A percentile compares a stretch with the other conserved stretches of the same genome.
phyloP scores from a whole-genome alignment of 2,888 invertebrate species.

The Trissolcus brochymenae region DNA sequence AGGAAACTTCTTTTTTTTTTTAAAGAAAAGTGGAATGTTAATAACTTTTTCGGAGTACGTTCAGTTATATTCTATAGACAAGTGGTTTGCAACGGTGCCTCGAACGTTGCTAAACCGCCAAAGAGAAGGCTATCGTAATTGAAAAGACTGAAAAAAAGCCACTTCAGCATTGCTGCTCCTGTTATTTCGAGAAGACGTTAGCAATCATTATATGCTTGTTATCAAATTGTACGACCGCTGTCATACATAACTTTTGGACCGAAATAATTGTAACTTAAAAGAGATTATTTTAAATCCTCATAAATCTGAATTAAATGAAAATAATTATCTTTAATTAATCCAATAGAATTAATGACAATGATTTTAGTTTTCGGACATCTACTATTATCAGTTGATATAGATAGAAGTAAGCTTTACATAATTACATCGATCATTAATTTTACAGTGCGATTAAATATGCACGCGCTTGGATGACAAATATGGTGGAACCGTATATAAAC shows the following conservation, averaged over 20 bases:
- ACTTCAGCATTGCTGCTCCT: slow-evolving; percentile 32
- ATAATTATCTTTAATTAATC: no score
- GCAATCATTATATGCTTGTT: slow-evolving; percentile 39
- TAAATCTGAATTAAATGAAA: no score
- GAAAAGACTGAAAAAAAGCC: slow-evolving; percentile 38
- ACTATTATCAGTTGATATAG: neutral
- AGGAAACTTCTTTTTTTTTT: slow-evolving; percentile 4
- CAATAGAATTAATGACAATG: no score
- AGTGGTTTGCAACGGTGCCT: slow-evolving; percentile 7
- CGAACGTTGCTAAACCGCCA: slow-evolving; percentile 20
- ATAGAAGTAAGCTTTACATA: neutral
- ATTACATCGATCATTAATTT: slow-evolving; percentile 10
- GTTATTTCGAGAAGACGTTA: slow-evolving; percentile 24
- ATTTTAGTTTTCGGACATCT: neutral
- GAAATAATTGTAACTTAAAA: neutral
- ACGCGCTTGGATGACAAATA: slow-evolving; percentile 21
- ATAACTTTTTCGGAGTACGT: slow-evolving; percentile 21
- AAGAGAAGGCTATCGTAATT: slow-evolving; percentile 32
- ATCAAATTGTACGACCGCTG: slow-evolving; percentile 7
- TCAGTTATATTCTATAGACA: neutral
- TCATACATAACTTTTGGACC: neutral
- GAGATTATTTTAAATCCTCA: neutral
- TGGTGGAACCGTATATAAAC: slow-evolving; percentile 30
- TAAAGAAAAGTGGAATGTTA: slow-evolving; percentile 29
- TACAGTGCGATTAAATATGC: slow-evolving; percentile 21